Conservation (phyloP, 92 coral and sea anemone genomes). For the Siderastrea siderea region DNA sequence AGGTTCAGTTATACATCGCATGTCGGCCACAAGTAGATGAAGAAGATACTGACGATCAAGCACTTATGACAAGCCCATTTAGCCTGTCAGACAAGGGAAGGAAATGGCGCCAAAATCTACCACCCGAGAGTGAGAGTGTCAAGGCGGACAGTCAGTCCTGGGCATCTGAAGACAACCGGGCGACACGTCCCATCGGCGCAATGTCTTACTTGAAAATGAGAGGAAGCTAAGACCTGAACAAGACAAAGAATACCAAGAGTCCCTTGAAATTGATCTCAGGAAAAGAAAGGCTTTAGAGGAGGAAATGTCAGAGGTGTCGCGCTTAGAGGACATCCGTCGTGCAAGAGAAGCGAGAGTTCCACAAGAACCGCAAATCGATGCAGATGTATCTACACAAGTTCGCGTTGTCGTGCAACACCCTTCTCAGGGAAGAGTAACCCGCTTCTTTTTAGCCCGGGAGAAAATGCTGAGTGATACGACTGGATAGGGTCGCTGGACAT, state of each 20-base stretch:
- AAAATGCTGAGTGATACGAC: neutral
- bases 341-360: conserved; percentile 24
- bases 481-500: conserved; percentile 19
- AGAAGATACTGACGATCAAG: neutral
- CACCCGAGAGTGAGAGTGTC: neutral
- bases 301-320: neutral
- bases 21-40: neutral
- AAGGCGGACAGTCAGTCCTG: too few relatives aligned
- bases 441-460: conserved; percentile 1
- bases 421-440: conserved; percentile 34
- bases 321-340: conserved; percentile 1
- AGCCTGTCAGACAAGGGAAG: neutral
- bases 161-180: too few relatives aligned
- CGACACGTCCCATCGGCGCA: neutral
- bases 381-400: neutral
- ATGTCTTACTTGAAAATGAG: conserved; percentile 17
- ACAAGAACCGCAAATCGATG: neutral
- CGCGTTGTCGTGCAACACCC: conserved; percentile 28
- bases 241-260: conserved; percentile 34
- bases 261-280: conserved; percentile 23
- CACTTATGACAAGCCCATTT: neutral
- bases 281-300: conserved; percentile 21
- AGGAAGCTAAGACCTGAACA: conserved; percentile 22
- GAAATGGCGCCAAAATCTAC: neutral
- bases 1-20: conserved; percentile 25